phyloP scores from a whole-genome alignment of 2,113 vertebrate genomes.

The Actinemys pallida region DNA sequence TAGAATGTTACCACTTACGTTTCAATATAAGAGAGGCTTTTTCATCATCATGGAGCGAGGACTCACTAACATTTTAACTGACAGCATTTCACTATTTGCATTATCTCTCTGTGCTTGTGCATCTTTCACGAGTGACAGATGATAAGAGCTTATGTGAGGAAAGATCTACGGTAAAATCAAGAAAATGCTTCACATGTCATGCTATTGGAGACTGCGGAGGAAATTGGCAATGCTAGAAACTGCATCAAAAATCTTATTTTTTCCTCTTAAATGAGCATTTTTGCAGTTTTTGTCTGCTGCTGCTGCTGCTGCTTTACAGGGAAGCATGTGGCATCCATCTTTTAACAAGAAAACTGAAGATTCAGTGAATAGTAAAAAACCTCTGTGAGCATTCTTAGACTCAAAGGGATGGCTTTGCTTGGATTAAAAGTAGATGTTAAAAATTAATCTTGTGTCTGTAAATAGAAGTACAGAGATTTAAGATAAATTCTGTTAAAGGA shows the following conservation, averaged over 20 bases:
- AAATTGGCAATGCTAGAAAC: not conserved
- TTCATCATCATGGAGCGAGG: conserved; percentile 35
- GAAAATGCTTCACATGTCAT: not conserved
- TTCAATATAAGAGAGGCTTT: conserved; percentile 64
- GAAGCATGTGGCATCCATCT: not conserved
- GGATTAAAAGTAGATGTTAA: not conserved
- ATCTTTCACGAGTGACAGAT: conserved; percentile 59
- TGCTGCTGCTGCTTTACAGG: not conserved
- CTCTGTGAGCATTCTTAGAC: not conserved
- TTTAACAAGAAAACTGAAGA: not conserved
- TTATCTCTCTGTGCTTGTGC: conserved; percentile 58
- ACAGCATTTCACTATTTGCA: conserved; percentile 64
- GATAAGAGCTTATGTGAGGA: conserved; percentile 52
- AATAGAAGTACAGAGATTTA: not conserved
- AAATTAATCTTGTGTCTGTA: not conserved
- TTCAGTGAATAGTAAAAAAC: not conserved
- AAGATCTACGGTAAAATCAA: conserved; percentile 27
- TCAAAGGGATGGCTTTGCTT: not conserved
- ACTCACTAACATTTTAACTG: conserved; percentile 59
- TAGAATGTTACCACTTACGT: conserved; percentile 66
- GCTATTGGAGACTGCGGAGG: not conserved
- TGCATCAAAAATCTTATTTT: not conserved
- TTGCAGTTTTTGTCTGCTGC: not conserved
- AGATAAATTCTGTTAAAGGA: not conserved
- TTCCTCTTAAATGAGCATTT: not conserved